Evolutionary conservation across 1,140 invertebrate species (phyloP).

Genomic region (Tetragonula clypearis): DNA sequence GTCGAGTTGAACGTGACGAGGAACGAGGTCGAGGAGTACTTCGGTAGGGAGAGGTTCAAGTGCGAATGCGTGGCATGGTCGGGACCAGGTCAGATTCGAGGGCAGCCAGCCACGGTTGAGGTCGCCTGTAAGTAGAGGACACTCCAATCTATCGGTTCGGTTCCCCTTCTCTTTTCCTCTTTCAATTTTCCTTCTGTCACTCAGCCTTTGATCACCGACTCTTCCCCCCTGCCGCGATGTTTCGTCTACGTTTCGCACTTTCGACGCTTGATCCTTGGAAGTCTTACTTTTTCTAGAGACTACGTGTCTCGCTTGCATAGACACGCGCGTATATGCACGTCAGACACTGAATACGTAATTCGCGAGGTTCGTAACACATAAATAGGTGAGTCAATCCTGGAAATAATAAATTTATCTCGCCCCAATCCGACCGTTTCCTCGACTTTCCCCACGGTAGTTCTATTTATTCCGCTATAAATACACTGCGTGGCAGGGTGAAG

Average conservation of each 20-base stretch:
- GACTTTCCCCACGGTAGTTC: neutral
- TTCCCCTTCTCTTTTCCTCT: neutral
- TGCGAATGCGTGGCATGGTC: slow-evolving; percentile 95
- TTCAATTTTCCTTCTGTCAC: neutral
- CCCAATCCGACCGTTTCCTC: neutral
- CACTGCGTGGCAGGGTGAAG: neutral
- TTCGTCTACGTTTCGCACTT: neutral
- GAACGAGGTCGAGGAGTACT: slow-evolving; percentile 95
- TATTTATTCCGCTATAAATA: neutral
- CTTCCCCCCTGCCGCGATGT: neutral
- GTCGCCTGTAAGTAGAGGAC: slow-evolving; percentile 92
- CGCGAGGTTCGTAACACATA: neutral
- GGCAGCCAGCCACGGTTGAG: slow-evolving; percentile 91
- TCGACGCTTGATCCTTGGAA: neutral
- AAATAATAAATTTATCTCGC: neutral
- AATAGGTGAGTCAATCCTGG: neutral
- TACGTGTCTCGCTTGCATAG: too few species aligned
- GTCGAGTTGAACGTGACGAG: slow-evolving; percentile 94
- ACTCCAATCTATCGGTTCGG: slow-evolving; percentile 16
- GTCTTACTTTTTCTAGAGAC: neutral
- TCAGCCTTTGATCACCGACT: neutral
- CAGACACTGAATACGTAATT: neutral
- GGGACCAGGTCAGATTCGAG: slow-evolving; percentile 87
- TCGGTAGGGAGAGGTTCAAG: slow-evolving; percentile 92
- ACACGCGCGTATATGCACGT: neutral